Base-by-base conservation (phyloP, 2,797 vertebrate genomes). In the Valencia hispanica region DNA sequence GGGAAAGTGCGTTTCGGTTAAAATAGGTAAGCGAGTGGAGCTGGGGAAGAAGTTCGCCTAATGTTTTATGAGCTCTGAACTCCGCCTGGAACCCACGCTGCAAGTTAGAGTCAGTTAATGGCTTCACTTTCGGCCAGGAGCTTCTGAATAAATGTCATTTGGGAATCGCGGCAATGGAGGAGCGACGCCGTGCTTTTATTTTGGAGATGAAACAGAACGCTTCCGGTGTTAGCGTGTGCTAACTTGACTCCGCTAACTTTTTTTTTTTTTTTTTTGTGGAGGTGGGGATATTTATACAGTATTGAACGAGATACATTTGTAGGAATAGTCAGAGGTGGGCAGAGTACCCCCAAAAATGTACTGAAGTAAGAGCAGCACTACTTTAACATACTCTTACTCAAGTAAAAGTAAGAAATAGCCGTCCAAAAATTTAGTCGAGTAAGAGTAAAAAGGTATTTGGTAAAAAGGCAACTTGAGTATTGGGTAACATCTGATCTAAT, bases 51-150 rank as follows among this genome's bases (percentile, higher is more conserved):
- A 91, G 75, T 85, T 88, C 48, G 79, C 63, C 81, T 86, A 88
- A 87, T 80, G 90, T 84, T 94, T 89, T 82, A 90, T 83, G 86
- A n/a, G 82, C 41, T 70, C 85, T 47, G 2, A 88, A 91, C 87
- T 89, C 89, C 90, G 92, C 88, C 91, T 91, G 92, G 73, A 89
- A 90, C 83, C 79, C 88, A 74, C 80, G 18, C 75, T 68, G 75
- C 0, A 88, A 87, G 70, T 4, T 36, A 0, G 9, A 78, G 0
- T 0, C 0, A 47, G 27, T 22, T 9, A 27, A 3, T 4, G 1
- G 0, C 0, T 0, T 0, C 0, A 2, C 73, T 32, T 78, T 79
- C 0, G 53, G 41, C 30, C 0, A 0, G 0, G 0, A 0, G 0
- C 79, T 91, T 84, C 90, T 85, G 78, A 89, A 32, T 87, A 90